These are phyloP conservation scores for Pantherophis guttatus DNA, from an alignment of 2,113 vertebrate genomes.

Conservation along the genomic window DNA sequence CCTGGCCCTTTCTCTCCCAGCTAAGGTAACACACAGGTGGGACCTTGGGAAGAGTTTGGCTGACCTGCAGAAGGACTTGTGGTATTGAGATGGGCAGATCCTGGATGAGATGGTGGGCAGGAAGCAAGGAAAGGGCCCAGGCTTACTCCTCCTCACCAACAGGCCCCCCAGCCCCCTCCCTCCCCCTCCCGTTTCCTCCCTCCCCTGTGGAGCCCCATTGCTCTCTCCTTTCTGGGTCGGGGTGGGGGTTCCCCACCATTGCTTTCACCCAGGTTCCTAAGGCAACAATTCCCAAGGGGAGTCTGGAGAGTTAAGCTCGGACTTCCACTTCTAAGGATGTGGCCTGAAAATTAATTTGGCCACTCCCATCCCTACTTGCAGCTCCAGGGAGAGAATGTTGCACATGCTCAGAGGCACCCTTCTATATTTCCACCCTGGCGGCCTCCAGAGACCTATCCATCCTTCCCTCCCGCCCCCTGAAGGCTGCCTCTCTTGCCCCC, in stretches of 20 bases:
- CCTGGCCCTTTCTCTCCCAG: conserved; percentile 61
- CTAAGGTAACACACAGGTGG: conserved; percentile 61
- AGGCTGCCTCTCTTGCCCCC: background rate
- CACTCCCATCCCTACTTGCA: background rate
- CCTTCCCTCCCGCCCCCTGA: too few species aligned
- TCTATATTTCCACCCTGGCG: too few species aligned
- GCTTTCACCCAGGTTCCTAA: background rate
- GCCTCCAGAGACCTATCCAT: too few species aligned
- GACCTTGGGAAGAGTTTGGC: background rate
- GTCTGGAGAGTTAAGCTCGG: background rate
- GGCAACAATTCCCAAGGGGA: background rate
- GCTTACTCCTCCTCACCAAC: fast-evolving
- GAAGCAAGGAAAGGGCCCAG: background rate
- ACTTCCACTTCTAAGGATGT: background rate
- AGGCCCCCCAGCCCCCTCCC: background rate
- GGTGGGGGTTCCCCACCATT: background rate
- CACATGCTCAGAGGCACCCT: background rate
- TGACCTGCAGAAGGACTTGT: background rate
- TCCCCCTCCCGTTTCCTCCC: background rate
- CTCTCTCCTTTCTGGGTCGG: background rate
- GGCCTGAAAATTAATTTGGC: background rate
- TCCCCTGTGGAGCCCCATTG: too few species aligned
- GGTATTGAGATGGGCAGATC: background rate
- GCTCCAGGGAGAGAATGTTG: background rate
- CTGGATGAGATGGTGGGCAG: background rate